Evolutionary conservation across 1,140 invertebrate species (phyloP).

Genomic region (roundworm (Caenorhabditis elegans)): WBcel235 BX284603.4:3366501-3367000

Average conservation of each 20-base stretch:
- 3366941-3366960: neutral
- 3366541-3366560: conserved; percentile 71
- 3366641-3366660: conserved; percentile 54
- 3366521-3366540: conserved; percentile 73
- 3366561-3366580: conserved; percentile 70
- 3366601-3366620: conserved; percentile 70
- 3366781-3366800: neutral
- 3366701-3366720: conserved; percentile 56
- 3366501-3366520: conserved; percentile 71
- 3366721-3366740: conserved; percentile 55
- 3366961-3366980: no score
- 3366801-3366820: neutral
- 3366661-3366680: conserved; percentile 51
- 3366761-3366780: neutral
- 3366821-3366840: neutral
- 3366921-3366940: neutral
- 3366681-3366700: conserved; percentile 53
- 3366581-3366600: conserved; percentile 74
- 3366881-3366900: conserved; percentile 17
- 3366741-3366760: neutral
- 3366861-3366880: neutral
- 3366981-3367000: neutral
- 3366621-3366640: conserved; percentile 67
- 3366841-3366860: neutral
- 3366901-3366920: neutral